These are phyloP conservation scores for Nothobranchius furzeri DNA, from an alignment of 2,113 vertebrate genomes.

Conservation along the genomic window DNA sequence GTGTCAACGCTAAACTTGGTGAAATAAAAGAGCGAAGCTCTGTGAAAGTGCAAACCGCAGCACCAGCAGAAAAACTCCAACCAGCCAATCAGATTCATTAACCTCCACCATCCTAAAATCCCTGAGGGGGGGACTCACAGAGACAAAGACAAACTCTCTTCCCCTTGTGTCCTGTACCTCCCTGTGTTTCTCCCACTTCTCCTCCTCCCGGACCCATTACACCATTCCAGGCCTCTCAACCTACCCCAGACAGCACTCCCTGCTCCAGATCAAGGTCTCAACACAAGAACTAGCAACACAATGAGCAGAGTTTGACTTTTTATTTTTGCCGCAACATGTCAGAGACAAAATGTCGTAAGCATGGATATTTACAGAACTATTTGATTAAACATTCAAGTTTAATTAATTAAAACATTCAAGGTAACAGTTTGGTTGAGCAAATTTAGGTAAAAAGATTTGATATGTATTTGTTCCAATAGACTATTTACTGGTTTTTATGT, in stretches of 20 bases:
- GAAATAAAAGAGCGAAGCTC: conserved; percentile 69
- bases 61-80: conserved; percentile 76
- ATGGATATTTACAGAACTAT: neutral
- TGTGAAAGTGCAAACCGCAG: conserved; percentile 72
- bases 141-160: conserved; percentile 81
- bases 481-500: neutral
- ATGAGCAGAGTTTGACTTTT: conserved; percentile 8
- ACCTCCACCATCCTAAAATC: conserved; percentile 75
- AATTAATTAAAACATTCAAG: too few relatives aligned
- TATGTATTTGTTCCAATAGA: too few relatives aligned
- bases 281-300: conserved; percentile 12
- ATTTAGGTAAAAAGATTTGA: too few relatives aligned
- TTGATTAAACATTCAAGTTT: neutral
- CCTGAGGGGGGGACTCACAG: conserved; percentile 61
- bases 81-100: conserved; percentile 80
- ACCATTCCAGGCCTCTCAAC: conserved; percentile 22
- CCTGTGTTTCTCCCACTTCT: conserved; percentile 21
- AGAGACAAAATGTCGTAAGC: neutral
- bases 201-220: conserved; percentile 38
- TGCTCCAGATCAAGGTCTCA: conserved; percentile 20
- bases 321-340: neutral
- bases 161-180: conserved; percentile 62
- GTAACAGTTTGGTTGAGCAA: too few relatives aligned
- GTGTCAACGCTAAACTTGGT: conserved; percentile 60
- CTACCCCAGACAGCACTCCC: conserved; percentile 1